These are phyloP conservation scores for Clamator glandarius DNA, from an alignment of 2,797 vertebrate genomes.

Conservation along the genomic window DNA sequence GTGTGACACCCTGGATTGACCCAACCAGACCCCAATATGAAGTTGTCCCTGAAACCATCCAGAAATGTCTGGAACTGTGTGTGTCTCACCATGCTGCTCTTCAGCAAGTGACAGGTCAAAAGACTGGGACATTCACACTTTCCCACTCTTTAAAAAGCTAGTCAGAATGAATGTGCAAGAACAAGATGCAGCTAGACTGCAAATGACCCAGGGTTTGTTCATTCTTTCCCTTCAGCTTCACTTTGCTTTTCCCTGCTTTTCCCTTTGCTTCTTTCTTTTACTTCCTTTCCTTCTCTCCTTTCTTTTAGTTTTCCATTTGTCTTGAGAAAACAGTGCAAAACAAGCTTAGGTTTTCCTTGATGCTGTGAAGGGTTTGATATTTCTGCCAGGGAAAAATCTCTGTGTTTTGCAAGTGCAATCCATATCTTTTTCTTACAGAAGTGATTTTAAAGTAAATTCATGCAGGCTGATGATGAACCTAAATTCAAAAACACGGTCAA, in stretches of 20 bases:
- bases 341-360: neutral
- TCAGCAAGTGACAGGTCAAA: neutral
- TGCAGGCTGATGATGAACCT: neutral
- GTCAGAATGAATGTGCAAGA: neutral
- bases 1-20: neutral
- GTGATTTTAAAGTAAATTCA: neutral
- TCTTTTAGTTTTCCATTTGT: neutral
- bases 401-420: neutral
- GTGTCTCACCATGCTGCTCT: accelerated
- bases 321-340: neutral
- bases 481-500: neutral
- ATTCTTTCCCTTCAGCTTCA: neutral
- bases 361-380: neutral
- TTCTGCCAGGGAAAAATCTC: neutral
- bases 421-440: neutral
- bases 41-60: neutral
- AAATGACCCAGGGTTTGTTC: neutral
- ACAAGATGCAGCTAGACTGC: neutral
- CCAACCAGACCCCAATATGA: neutral
- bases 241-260: neutral
- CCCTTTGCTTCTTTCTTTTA: neutral
- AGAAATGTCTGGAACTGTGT: neutral
- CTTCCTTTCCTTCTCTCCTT: neutral
- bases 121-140: neutral
- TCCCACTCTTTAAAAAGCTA: neutral